Percentiles rank a stretch among this genome's conserved stretches.
Evolutionary conservation across 2,113 vertebrate genomes (phyloP).

Genomic region (Zosterops lateralis): DNA sequence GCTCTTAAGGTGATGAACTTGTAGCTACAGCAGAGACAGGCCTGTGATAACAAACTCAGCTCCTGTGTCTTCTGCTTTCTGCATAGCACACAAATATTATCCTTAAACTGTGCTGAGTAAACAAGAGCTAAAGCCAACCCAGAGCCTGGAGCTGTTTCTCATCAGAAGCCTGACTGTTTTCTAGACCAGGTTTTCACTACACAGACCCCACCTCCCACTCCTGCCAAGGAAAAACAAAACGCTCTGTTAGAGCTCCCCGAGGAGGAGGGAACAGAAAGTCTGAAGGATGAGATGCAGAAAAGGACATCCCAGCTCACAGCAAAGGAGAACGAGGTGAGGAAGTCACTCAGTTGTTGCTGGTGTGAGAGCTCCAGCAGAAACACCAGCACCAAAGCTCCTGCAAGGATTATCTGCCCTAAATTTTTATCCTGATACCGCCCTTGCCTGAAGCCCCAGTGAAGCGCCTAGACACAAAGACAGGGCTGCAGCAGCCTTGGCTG

Average conservation of each 20-base stretch:
- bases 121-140: background rate
- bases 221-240: slow-evolving; percentile 12
- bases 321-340: slow-evolving; percentile 77
- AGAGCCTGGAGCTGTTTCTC: background rate
- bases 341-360: background rate
- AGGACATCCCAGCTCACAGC: slow-evolving; percentile 59
- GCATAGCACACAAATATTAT: background rate
- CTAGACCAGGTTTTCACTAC: slow-evolving; percentile 61
- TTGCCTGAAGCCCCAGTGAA: rapidly evolving
- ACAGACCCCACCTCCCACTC: slow-evolving; percentile 48
- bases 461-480: background rate
- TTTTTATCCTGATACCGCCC: background rate
- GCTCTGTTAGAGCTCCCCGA: background rate
- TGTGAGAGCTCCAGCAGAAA: background rate
- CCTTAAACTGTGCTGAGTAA: background rate
- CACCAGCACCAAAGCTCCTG: background rate
- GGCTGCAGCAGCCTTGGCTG: background rate
- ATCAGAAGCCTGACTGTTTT: slow-evolving; percentile 68
- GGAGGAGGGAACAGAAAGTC: slow-evolving; percentile 28
- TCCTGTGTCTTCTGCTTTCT: background rate
- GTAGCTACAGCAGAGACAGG: background rate
- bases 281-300: slow-evolving; percentile 65
- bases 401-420: rapidly evolving
- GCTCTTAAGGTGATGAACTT: background rate
- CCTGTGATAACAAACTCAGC: background rate